Evolutionary conservation across 2,113 vertebrate species (phyloP), one percentile per base, ranked within the genome.

Genomic region (Myocastor coypus): DNA sequence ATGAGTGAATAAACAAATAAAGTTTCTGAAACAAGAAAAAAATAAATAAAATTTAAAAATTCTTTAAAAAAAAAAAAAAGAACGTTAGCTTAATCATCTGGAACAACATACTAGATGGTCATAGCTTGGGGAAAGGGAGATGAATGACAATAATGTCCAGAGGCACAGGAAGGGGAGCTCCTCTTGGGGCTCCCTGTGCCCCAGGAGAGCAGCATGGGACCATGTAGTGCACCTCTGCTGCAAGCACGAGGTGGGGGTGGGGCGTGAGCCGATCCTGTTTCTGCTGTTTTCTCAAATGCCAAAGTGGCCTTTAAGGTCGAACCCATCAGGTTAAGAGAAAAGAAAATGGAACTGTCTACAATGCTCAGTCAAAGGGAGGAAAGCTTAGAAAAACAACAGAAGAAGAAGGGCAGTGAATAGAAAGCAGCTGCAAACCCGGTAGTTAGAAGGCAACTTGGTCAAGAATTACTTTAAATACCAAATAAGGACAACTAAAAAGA

Each of bases 171-270:
- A 42, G 81, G 28, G 26, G 37, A 42, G 19, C 55, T 57, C 55
- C 55, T 57, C 55, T 57, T 57, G 55, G 55, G 55, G 55, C 55
- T 17, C 55, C 55, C 55, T 40, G 13, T 26, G 26, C 57, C 24
- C 82, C 82, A 32, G 16, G n/a, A 30, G 11, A 63, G 82, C 59
- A 6, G 59, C 5, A 12, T 11, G 10, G 82, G 7, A 16, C 26
- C 13, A 8, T 42, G 30, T 42, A 11, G 14, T 83, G 16, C 30
- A 4, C 8, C 2, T 26, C 81, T 8, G 30, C 82, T 63, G 14
- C 57, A 17, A 37, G 34, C 57, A 40, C n/a, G 17, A 17, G 24
- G 57, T 28, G 0, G 0, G 26, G 40, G 46, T 1, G 0, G 26
- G 13, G 5, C 3, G 0, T 32, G 75, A 50, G 7, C 28, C 16